A percentile compares a stretch with the other conserved stretches of the same genome.
Conservation (phyloP, 2,888 invertebrate species). For the Orchestes rusci region DNA sequence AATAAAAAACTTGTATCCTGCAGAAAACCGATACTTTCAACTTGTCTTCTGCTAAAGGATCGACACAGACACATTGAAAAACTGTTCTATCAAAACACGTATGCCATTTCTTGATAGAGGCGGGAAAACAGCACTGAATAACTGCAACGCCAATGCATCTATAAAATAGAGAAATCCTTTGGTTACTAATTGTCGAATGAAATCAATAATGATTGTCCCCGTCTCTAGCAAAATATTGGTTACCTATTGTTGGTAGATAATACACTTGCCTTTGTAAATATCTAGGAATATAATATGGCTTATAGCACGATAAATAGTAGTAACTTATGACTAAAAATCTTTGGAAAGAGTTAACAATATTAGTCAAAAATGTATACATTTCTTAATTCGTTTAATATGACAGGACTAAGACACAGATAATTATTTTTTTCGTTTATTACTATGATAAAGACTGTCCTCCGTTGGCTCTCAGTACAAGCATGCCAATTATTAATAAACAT, state of each 20-base stretch:
- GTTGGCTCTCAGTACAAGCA: too few relatives aligned
- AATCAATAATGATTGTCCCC: conserved; percentile 22
- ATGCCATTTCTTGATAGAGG: conserved; percentile 42
- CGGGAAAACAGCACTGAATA: conserved; percentile 37
- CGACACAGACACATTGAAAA: conserved; percentile 34
- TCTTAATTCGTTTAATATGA: conserved; percentile 46
- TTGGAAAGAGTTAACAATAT: conserved; percentile 47
- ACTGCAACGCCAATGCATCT: conserved; percentile 32
- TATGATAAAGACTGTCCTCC: conserved; percentile 30
- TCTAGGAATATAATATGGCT: conserved; percentile 37
- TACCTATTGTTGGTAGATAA: conserved; percentile 20
- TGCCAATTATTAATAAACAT: too few relatives aligned
- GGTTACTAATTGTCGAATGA: conserved; percentile 30
- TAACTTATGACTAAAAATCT: conserved; percentile 44
- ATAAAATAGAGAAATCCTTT: conserved; percentile 37
- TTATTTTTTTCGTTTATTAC: conserved; percentile 37
- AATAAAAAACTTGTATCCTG: conserved; percentile 19
- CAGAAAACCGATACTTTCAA: conserved; percentile 15
- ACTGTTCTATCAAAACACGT: conserved; percentile 41
- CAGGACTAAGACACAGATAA: conserved; percentile 48
- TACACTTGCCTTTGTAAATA: conserved; percentile 26
- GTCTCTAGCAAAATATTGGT: conserved; percentile 27
- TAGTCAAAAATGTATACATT: conserved; percentile 45
- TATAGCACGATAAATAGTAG: conserved; percentile 37
- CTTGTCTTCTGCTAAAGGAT: conserved; percentile 27